Evolutionary conservation across 2,888 invertebrate species (phyloP).

Genomic region (Rhodophaea formosa): DNA sequence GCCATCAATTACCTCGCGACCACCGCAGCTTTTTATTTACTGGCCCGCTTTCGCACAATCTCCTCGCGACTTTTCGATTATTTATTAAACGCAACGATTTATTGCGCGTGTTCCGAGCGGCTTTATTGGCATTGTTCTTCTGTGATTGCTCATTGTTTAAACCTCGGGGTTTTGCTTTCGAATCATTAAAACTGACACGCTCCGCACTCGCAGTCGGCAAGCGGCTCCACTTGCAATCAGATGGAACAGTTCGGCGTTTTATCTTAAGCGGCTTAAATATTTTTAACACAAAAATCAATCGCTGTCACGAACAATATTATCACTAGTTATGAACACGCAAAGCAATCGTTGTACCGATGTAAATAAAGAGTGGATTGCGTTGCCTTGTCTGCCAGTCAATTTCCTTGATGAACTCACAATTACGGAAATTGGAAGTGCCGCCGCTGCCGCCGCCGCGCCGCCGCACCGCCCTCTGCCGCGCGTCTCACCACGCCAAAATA

Average conservation of each 20-base stretch:
- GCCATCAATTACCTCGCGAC: constrained; percentile 72
- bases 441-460: constrained; percentile 30
- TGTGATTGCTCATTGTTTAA: constrained; percentile 51
- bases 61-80: constrained; percentile 49
- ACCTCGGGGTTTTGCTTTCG: constrained; percentile 27
- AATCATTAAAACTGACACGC: constrained; percentile 41
- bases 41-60: constrained; percentile 47
- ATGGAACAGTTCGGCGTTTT: too few species aligned
- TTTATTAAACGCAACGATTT: constrained; percentile 54
- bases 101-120: constrained; percentile 45
- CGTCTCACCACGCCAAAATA: constrained; percentile 32
- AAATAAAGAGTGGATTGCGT: constrained; percentile 59
- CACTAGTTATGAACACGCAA: constrained; percentile 39
- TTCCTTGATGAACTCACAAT: constrained; percentile 77
- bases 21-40: constrained; percentile 69
- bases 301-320: constrained; percentile 38
- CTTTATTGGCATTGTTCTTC: constrained; percentile 51
- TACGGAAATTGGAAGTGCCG: constrained; percentile 71
- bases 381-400: constrained; percentile 69
- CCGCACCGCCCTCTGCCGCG: constrained; percentile 28
- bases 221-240: constrained; percentile 22
- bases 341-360: constrained; percentile 48
- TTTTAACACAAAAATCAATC: constrained; percentile 38
- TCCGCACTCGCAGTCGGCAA: constrained; percentile 19
- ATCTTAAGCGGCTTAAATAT: constrained; percentile 36